Evolutionary conservation across 2,888 invertebrate species (phyloP).

Genomic region (Venustoraphidia nigricollis): DNA sequence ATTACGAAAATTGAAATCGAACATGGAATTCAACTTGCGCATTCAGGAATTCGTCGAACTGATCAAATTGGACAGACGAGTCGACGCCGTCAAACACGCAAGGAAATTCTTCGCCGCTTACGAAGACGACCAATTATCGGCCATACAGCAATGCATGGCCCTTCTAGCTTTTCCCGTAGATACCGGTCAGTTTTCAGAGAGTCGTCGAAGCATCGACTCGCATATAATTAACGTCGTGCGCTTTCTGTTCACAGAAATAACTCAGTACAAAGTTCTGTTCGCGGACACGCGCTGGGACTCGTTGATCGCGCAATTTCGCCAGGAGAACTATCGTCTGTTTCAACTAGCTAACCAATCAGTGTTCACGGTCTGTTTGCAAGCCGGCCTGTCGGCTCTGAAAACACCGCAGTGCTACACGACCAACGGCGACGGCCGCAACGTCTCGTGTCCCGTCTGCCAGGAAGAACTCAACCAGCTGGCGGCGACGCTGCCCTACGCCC

Average conservation of each 20-base stretch:
- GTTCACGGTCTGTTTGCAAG: slow-evolving; percentile 81
- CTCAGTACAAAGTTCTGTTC: slow-evolving; percentile 54
- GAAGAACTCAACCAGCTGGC: slow-evolving; percentile 78
- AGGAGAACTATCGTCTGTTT: slow-evolving; percentile 87
- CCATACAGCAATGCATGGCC: slow-evolving; percentile 91
- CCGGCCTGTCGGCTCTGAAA: slow-evolving; percentile 88
- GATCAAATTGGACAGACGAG: slow-evolving; percentile 66
- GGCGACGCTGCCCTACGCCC: slow-evolving; percentile 77
- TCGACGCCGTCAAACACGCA: slow-evolving; percentile 91
- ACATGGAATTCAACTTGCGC: slow-evolving; percentile 86
- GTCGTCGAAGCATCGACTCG: too few species aligned
- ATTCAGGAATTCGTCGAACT: slow-evolving; percentile 92
- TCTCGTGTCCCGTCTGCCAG: slow-evolving; percentile 87
- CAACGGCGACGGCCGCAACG: slow-evolving; percentile 47
- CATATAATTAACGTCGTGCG: background rate
- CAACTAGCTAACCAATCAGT: slow-evolving; percentile 85
- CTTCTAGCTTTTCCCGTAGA: slow-evolving; percentile 82
- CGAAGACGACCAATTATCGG: slow-evolving; percentile 72
- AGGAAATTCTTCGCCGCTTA: slow-evolving; percentile 80
- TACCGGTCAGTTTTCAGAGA: slow-evolving; percentile 34
- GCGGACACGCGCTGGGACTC: slow-evolving; percentile 60
- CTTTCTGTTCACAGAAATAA: slow-evolving; percentile 32
- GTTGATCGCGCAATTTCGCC: slow-evolving; percentile 78
- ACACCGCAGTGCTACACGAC: slow-evolving; percentile 75
- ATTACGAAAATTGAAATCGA: slow-evolving; percentile 82